Conservation (phyloP, 2,797 vertebrate species). For the Halcyon badia region DNA sequence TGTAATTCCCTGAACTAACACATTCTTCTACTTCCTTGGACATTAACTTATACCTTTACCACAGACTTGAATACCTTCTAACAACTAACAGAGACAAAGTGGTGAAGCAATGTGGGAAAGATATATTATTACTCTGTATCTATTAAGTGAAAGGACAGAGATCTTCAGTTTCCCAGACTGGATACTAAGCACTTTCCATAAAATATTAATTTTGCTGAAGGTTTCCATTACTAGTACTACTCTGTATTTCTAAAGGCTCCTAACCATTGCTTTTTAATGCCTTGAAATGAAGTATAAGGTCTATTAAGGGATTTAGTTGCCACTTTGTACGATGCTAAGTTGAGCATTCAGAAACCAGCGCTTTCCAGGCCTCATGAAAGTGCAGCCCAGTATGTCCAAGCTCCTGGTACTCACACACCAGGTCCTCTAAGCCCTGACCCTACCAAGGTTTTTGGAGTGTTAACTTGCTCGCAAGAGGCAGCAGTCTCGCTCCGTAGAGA, state of each 20-base stretch:
- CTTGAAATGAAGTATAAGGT: not conserved
- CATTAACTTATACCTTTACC: not conserved
- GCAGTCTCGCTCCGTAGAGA: not conserved
- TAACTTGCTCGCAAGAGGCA: not conserved
- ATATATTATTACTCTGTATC: not conserved
- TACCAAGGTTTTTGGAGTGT: accelerated
- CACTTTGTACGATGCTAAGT: not conserved
- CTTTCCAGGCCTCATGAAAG: not conserved
- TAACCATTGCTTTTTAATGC: not conserved
- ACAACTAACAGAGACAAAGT: not conserved
- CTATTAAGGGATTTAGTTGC: not conserved
- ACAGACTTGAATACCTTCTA: not conserved
- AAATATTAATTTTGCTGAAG: not conserved
- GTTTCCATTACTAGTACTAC: not conserved
- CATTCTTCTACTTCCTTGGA: not conserved
- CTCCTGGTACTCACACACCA: accelerated
- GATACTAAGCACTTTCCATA: not conserved
- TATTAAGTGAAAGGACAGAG: not conserved
- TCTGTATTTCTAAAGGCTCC: not conserved
- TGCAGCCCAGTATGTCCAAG: not conserved
- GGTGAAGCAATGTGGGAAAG: not conserved
- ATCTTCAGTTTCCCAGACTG: not conserved
- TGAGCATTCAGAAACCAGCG: not conserved
- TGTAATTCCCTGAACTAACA: not conserved
- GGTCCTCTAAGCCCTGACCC: not conserved